Evolutionary conservation across 35 echinoderm and acorn worm genomes (phyloP).

Genomic region (Lytechinus pictus): DNA sequence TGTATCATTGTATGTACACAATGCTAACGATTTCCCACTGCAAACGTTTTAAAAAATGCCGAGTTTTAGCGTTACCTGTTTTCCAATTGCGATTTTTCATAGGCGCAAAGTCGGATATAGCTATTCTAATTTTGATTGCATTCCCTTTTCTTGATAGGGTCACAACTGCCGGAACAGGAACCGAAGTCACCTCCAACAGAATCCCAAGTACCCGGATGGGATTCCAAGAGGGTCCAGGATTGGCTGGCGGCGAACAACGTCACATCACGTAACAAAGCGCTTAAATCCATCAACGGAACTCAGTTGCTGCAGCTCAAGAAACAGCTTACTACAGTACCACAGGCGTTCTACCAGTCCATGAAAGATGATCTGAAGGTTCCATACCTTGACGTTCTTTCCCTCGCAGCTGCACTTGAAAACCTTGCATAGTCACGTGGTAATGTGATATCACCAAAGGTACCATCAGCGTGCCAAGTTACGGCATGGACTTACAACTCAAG

Average conservation of each 20-base stretch:
- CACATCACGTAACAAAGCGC: neutral
- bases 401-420: neutral
- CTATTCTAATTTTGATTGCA: no score
- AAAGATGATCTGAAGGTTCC: neutral
- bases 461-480: no score
- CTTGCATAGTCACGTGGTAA: neutral
- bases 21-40: no score
- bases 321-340: neutral
- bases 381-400: neutral
- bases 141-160: neutral
- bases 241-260: slow-evolving; percentile 13
- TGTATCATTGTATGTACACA: no score
- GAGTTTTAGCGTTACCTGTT: no score
- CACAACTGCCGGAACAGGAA: neutral
- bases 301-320: slow-evolving; percentile 33
- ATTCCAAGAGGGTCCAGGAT: neutral
- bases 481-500: no score
- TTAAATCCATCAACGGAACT: neutral
- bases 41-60: no score
- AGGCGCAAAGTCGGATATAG: no score
- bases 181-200: neutral
- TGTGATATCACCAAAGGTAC: no score
- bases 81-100: no score
- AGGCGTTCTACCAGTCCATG: neutral
- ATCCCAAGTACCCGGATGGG: slow-evolving; percentile 14